Evolutionary conservation across 2,888 invertebrate species (phyloP).

Genomic region (Drosophila merina): DNA sequence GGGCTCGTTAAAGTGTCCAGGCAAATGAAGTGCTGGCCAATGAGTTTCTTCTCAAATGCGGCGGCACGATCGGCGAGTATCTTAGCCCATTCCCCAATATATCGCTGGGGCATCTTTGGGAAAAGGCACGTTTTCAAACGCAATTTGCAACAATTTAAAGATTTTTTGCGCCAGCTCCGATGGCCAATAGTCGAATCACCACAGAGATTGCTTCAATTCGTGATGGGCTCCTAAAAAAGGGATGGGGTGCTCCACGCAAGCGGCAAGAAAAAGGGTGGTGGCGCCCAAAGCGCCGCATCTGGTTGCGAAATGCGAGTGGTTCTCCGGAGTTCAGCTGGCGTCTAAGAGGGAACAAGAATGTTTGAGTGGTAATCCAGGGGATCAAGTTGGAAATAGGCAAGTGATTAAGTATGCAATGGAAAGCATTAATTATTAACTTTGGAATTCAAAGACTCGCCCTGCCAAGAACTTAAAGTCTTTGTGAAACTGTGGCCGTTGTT

Average conservation of each 20-base stretch:
- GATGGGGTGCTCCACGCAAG: conserved; percentile 32
- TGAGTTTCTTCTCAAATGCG: conserved; percentile 65
- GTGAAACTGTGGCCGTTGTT: neutral
- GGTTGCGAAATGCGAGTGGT: conserved; percentile 39
- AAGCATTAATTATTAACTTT: conserved; percentile 1
- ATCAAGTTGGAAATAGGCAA: conserved; percentile 2
- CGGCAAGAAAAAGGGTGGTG: conserved; percentile 50
- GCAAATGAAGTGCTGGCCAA: conserved; percentile 52
- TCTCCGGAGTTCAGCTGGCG: conserved; percentile 22
- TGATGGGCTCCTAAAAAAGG: conserved; percentile 72
- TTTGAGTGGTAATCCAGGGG: conserved; percentile 8
- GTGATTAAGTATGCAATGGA: conserved; percentile 7
- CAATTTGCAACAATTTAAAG: conserved; percentile 77
- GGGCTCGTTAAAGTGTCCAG: conserved; percentile 74
- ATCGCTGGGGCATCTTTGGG: conserved; percentile 51
- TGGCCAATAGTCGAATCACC: conserved; percentile 48
- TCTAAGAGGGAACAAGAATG: conserved; percentile 19
- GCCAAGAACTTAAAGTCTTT: neutral
- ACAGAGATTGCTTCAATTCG: conserved; percentile 64
- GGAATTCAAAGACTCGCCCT: neutral
- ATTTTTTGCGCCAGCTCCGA: conserved; percentile 69
- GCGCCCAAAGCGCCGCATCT: conserved; percentile 46
- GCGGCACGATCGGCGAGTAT: conserved; percentile 63
- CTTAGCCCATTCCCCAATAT: conserved; percentile 30
- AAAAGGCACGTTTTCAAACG: conserved; percentile 75